A percentile compares a stretch with the other conserved stretches of the same genome.
These are phyloP conservation scores for Acleris literana DNA, from an alignment of 2,888 invertebrate species.

Conservation along the genomic window DNA sequence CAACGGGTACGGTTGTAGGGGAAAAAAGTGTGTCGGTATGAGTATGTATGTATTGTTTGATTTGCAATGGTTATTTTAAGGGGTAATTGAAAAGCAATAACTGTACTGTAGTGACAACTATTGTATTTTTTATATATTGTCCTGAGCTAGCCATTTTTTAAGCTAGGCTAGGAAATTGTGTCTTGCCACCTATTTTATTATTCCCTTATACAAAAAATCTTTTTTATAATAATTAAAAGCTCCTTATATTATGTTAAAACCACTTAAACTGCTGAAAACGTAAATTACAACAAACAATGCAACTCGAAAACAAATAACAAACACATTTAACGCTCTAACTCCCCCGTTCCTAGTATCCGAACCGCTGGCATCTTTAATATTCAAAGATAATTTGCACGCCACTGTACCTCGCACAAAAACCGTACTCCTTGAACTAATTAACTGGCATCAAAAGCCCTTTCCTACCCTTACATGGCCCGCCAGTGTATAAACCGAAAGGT, in stretches of 20 bases:
- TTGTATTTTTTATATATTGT: too few species aligned
- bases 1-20: not conserved
- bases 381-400: slow-evolving; percentile 33
- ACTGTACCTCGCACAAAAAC: slow-evolving; percentile 31
- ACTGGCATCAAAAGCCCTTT: slow-evolving; percentile 34
- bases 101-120: too few species aligned
- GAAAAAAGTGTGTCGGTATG: not conserved
- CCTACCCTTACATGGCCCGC: slow-evolving; percentile 26
- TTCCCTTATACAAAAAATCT: too few species aligned
- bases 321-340: slow-evolving; percentile 8
- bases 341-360: slow-evolving; percentile 7
- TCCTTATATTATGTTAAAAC: not conserved
- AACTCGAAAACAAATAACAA: slow-evolving; percentile 24
- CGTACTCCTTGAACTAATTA: slow-evolving; percentile 33
- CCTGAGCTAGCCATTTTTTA: too few species aligned
- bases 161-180: too few species aligned
- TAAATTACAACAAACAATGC: slow-evolving; percentile 14
- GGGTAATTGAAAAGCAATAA: too few species aligned
- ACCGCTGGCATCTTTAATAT: slow-evolving; percentile 29
- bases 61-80: too few species aligned
- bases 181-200: too few species aligned
- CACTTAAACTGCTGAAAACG: slow-evolving; percentile 3
- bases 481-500: slow-evolving; percentile 23
- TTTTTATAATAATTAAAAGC: too few species aligned
- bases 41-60: not conserved